phyloP scores from a whole-genome alignment of 2,113 vertebrate genomes.

The Oostethus manadensis region DNA sequence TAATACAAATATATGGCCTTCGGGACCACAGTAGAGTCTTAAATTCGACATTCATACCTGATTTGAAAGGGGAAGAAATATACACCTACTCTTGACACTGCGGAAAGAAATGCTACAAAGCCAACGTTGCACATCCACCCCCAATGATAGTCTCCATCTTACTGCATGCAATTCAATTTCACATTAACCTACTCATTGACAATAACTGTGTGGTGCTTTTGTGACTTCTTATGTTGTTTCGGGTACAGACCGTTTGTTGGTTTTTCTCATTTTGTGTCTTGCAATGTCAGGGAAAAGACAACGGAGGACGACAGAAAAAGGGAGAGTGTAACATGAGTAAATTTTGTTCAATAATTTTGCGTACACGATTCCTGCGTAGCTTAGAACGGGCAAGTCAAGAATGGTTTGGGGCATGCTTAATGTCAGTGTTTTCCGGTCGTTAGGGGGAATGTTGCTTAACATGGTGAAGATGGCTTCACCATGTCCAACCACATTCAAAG shows the following conservation, averaged over 20 bases:
- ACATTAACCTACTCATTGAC: background rate
- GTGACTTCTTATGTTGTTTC: constrained; percentile 25
- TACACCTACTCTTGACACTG: constrained; percentile 31
- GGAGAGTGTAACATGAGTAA: constrained; percentile 18
- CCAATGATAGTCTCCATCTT: background rate
- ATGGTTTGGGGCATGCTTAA: too few relatives aligned
- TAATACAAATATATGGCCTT: constrained; percentile 23
- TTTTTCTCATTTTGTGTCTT: constrained; percentile 34
- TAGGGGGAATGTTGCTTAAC: too few relatives aligned
- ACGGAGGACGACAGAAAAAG: background rate
- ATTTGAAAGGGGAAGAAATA: constrained; percentile 16
- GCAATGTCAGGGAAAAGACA: constrained; percentile 5
- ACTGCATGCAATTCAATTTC: background rate
- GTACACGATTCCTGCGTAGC: too few relatives aligned
- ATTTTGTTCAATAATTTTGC: constrained; percentile 47
- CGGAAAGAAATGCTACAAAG: background rate
- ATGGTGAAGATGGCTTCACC: too few relatives aligned
- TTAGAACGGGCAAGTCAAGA: too few relatives aligned
- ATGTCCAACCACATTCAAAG: too few relatives aligned
- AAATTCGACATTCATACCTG: constrained; percentile 15
- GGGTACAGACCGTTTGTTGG: constrained; percentile 29
- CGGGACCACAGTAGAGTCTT: constrained; percentile 16
- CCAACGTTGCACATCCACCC: background rate
- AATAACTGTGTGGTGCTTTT: constrained; percentile 29
- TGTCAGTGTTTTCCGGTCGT: too few relatives aligned